Evolutionary conservation across 1,140 invertebrate genomes (phyloP), one percentile per base, ranked within the genome.

Genomic region (Megalonaias nervosa): DNA sequence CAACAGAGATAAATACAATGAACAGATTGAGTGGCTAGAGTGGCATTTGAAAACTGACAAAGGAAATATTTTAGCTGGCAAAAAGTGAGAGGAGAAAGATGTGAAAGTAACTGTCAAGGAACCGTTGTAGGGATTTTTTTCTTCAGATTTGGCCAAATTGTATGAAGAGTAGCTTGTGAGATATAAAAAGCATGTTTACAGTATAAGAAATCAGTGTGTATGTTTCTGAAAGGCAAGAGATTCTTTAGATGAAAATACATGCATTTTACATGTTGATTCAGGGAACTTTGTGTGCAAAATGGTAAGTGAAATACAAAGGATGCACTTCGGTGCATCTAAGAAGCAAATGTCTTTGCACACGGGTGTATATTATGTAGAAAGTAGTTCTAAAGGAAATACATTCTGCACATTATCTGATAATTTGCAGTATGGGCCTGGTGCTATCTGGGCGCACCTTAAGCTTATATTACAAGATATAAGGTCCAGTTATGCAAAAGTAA

Each of bases 221-320:
- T 66, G 57, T 26, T 74, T 48, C 31, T 17, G 17, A 15, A 6
- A 15, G 13, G 67, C 21, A 58, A 64, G 13, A 66, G 62, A 74
- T 55, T 57, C 48, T 21, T 15, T 74, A 14, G 13, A 26, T 14
- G 23, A 69, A 31, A 68, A 15, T 59, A 68, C 62, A 72, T 60
- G 61, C 57, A 31, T 80, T 26, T 58, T 79, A 66, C 55, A 79
- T 56, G 31, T 69, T 23, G 77, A 69, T 60, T 61, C 65, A 15
- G 71, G 74, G 48, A 79, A 79, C 48, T 79, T 75, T 79, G 31
- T 69, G 17, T 69, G 71, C 21, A 74, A 74, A 60, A 62, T 55
- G 16, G 11, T 21, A n/a, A 5, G 16, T 19, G 77, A 79, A 68
- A 69, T 79, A 19, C 77, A 79, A 38, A 23, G 58, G 4, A 60